phyloP scores from a whole-genome alignment of 2,888 invertebrate genomes.

The Epinotia bilunana region DNA sequence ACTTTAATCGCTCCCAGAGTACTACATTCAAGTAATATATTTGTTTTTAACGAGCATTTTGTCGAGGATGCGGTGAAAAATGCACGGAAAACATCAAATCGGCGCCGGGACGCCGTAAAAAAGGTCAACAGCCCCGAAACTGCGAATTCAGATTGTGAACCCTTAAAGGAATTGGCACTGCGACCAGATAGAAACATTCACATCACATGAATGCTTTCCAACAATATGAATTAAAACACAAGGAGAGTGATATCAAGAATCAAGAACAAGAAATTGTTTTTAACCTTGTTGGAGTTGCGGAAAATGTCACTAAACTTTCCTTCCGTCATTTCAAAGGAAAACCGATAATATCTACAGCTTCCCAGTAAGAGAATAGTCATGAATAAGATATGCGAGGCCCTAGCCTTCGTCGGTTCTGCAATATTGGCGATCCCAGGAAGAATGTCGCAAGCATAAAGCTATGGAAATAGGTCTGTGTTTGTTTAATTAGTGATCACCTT shows the following conservation, averaged over 20 bases:
- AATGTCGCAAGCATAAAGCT: conserved; percentile 48
- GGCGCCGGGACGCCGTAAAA: conserved; percentile 37
- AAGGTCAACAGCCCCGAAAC: conserved; percentile 33
- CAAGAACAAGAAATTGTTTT: conserved; percentile 22
- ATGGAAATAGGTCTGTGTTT: conserved; percentile 47
- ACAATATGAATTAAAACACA: not conserved
- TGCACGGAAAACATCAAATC: conserved; percentile 42
- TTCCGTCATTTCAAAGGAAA: conserved; percentile 47
- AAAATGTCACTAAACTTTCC: conserved; percentile 40
- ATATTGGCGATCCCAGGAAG: conserved; percentile 48
- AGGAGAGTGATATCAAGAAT: conserved; percentile 15
- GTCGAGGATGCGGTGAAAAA: conserved; percentile 40
- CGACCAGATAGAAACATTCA: not conserved
- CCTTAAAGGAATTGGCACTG: not conserved
- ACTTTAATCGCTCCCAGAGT: conserved; percentile 38
- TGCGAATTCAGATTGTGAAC: conserved; percentile 18
- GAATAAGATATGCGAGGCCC: conserved; percentile 50
- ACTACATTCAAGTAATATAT: conserved; percentile 46
- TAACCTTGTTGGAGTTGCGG: conserved; percentile 34
- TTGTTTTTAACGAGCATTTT: conserved; percentile 46
- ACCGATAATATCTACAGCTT: conserved; percentile 40
- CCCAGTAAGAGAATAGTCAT: conserved; percentile 45
- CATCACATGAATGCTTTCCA: not conserved
- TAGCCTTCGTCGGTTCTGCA: conserved; percentile 50
- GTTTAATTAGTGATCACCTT: conserved; percentile 51